Percentiles rank a stretch among this genome's conserved stretches.
Evolutionary conservation across 1,140 invertebrate species (phyloP).

Genomic region (Eupristina koningsbergeri): DNA sequence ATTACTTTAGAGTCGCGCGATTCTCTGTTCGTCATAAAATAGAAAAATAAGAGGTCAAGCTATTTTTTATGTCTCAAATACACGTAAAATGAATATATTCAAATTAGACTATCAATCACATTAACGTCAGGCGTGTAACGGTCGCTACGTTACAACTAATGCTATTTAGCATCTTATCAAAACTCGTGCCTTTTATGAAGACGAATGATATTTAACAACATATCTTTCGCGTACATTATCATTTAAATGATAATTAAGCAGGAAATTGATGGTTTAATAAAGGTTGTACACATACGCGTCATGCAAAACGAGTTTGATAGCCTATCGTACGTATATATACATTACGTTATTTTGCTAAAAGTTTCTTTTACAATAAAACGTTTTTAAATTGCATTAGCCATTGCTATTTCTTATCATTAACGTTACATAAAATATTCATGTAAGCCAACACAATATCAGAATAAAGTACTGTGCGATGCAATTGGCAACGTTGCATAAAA

Average conservation of each 20-base stretch:
- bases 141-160: neutral
- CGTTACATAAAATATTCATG: neutral
- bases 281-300: neutral
- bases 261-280: slow-evolving; percentile 18
- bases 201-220: neutral
- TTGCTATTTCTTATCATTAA: too few relatives aligned
- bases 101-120: slow-evolving; percentile 38
- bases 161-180: neutral
- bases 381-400: neutral
- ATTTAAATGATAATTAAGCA: slow-evolving; percentile 8
- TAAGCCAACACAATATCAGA: too few relatives aligned
- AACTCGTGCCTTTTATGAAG: neutral
- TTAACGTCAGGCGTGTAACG: slow-evolving; percentile 29
- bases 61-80: neutral
- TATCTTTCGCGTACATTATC: neutral
- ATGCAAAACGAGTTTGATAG: neutral
- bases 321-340: neutral
- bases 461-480: too few relatives aligned
- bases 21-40: neutral
- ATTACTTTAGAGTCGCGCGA: neutral
- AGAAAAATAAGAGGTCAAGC: neutral
- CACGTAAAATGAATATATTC: slow-evolving; percentile 21
- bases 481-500: too few relatives aligned
- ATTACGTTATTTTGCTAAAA: neutral
- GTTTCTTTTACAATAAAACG: neutral